Base-by-base conservation (phyloP, 2,797 vertebrate genomes). In the Neolamprologus multifasciatus region DNA sequence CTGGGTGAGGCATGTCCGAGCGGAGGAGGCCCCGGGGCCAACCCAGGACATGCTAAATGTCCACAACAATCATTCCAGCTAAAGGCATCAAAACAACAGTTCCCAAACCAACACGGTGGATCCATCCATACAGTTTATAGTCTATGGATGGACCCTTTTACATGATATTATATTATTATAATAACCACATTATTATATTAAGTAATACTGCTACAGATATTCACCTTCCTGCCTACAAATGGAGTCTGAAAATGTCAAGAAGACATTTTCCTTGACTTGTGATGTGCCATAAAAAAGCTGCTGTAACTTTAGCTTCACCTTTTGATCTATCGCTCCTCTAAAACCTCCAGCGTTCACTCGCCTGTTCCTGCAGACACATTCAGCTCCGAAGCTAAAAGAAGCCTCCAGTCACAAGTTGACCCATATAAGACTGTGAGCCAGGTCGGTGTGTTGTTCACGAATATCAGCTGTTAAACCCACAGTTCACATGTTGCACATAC, bases 361-460 rank as follows among this genome's bases (percentile, higher is more conserved):
- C 23, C 52, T 45, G 78, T 19, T 23, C 33, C 29, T 78, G 19
- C 48, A 16, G 21, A 59, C 54, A 23, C 36, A 80, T 31, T 31
- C 64, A 2, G 7, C 14, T 36, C 14, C 29, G 2, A 29, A 57
- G 29, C 77, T 69, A 31, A 74, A 57, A 81, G 54, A 79, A 87
- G 77, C 87, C 86, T 87, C 78, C 71, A 81, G 84, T 82, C 82
- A 79, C 81, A 54, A 23, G 83, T 36, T 92, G 87, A 92, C 89
- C 91, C 69, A 93, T 3, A 83, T 90, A 71, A 48, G 48, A 82
- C 87, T 51, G 74, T 43, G 21, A 90, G 84, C 55, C 82, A 82
- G 40, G 17, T 12, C 36, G 23, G 48, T 67, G 77, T 54, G 54
- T 51, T 74, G 29, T 16, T 52, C 50, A 54, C 2, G 2, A n/a